Conservation (phyloP, 2,113 vertebrate species). For the Montifringilla adamsi region DNA sequence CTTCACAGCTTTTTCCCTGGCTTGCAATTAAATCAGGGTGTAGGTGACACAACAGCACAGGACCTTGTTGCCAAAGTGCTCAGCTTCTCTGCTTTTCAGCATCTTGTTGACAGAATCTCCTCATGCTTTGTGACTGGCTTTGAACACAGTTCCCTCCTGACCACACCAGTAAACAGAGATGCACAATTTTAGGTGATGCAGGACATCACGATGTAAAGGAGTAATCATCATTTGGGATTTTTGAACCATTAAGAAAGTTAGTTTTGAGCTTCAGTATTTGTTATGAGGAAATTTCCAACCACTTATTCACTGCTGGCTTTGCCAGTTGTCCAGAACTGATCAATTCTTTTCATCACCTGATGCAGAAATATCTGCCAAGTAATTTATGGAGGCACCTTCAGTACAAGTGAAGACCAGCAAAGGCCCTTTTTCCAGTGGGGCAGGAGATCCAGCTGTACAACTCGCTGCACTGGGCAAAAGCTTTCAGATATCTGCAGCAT, state of each 20-base stretch:
- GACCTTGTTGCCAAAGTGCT: neutral
- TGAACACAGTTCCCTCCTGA: neutral
- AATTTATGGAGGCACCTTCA: neutral
- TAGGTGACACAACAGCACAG: neutral
- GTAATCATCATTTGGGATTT: neutral
- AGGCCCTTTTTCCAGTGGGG: neutral
- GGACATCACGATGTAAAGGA: neutral
- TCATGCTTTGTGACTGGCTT: neutral
- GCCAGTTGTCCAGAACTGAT: neutral
- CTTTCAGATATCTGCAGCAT: neutral
- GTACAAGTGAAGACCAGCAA: neutral
- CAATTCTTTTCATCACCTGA: neutral
- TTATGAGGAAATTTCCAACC: neutral
- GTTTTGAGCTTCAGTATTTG: constrained; percentile 4
- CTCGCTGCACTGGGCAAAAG: neutral
- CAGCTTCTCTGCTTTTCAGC: neutral
- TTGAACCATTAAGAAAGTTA: neutral
- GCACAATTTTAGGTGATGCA: neutral
- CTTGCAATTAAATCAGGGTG: neutral
- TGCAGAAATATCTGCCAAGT: neutral
- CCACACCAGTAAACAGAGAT: neutral
- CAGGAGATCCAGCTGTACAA: neutral
- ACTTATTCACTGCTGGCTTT: neutral
- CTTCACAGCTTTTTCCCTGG: too few species aligned
- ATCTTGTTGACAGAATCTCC: neutral